Percentiles rank a stretch among this genome's conserved stretches.
Conservation (phyloP, 2,888 invertebrate genomes). For the Megamerina dolium region DNA sequence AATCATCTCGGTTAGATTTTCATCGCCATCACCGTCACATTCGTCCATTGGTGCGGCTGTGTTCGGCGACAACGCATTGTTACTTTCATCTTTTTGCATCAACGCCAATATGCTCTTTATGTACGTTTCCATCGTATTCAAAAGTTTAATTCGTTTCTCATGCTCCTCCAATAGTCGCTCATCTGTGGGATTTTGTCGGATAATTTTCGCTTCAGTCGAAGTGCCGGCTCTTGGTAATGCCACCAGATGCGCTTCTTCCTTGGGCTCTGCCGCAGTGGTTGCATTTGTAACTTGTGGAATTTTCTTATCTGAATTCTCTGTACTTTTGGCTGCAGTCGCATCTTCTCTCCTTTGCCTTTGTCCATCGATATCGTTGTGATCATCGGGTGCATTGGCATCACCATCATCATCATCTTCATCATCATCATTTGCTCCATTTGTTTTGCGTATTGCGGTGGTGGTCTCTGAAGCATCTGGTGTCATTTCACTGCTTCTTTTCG, state of each 20-base stretch:
- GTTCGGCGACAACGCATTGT: conserved; percentile 17
- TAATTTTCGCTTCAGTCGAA: conserved; percentile 29
- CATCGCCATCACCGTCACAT: conserved; percentile 21
- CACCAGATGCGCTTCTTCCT: too few species aligned
- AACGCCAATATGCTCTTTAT: conserved; percentile 44
- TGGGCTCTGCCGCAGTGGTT: not conserved
- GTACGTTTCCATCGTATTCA: conserved; percentile 47
- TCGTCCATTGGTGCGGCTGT: conserved; percentile 29
- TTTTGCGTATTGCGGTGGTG: too few species aligned
- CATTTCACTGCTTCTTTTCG: conserved; percentile 16
- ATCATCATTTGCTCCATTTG: too few species aligned
- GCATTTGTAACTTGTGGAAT: not conserved
- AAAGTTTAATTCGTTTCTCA: conserved; percentile 38
- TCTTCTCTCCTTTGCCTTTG: not conserved
- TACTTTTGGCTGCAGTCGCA: not conserved
- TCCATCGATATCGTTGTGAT: not conserved
- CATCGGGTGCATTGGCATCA: conserved; percentile 7
- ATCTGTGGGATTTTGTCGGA: conserved; percentile 35
- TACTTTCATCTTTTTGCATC: conserved; percentile 41
- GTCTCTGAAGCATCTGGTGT: too few species aligned
- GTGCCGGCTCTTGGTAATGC: too few species aligned
- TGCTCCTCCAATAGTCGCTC: conserved; percentile 42
- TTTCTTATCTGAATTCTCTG: not conserved
- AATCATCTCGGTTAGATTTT: conserved; percentile 2
- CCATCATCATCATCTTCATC: conserved; percentile 13